Base-by-base conservation (phyloP, 2,797 vertebrate species). In the Gallirallus australis region DNA sequence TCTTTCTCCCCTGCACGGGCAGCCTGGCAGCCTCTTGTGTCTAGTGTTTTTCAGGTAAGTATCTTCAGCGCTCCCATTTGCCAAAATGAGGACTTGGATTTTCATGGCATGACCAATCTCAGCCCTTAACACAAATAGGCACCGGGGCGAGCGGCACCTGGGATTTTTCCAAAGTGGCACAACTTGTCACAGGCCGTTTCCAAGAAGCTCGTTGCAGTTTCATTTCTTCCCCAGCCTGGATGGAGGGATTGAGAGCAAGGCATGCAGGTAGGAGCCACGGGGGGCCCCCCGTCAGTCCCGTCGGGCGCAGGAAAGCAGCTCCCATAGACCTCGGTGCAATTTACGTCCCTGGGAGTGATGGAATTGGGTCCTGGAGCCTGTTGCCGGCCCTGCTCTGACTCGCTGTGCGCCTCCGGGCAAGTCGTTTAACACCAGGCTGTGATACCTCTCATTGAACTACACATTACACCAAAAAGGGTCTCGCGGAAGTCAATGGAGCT, bases 391-490 rank as follows among this genome's bases (percentile, higher is more conserved):
- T 0, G 2, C 90, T 94, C 83, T 87, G 83, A 95, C 83, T 93
- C 6, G 2, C 78, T 95, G 78, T 71, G 78, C 0, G 12, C 94
- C 96, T 94, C 61, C 37, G 68, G 95, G 95, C 90, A 27, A 95
- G 68, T 47, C 86, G 47, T 96, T 96, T 95, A 94, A 95, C 91
- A 94, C 95, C 96, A 97, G 96, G 95, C 78, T 96, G 85, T 96
- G 93, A 89, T 92, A 85, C 91, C 60, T 96, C 94, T 96, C 96
- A 96, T 90, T 96, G 95, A 93, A 86, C 90, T 86, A 59, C 90
- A 95, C 88, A 95, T 96, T 96, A 95, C 78, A 30, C 88, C 78
- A 78, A 48, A 93, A 95, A 96, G 75, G 82, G 90, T 86, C 91
- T 94, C 3, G 1, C 6, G 27, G 91, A 96, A 96, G 91, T 95